Percentiles rank a stretch among this genome's conserved stretches.
These are phyloP conservation scores for Acrocephalus kingi DNA, from an alignment of 2,113 vertebrate species.

Conservation along the genomic window DNA sequence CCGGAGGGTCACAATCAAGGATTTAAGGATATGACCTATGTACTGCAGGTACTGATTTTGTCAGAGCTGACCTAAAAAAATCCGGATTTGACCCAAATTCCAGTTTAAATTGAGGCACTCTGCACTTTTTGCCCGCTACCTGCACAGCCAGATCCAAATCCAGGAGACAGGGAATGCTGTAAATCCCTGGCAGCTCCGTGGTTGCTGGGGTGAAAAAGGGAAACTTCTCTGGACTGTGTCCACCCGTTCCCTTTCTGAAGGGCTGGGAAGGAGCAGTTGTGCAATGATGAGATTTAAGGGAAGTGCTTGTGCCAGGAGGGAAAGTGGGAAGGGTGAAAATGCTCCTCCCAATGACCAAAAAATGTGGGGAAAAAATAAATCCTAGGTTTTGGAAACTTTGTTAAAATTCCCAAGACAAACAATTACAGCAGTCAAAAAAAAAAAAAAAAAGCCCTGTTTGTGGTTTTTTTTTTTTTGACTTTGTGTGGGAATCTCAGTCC, in stretches of 20 bases:
- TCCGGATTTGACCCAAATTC: background rate
- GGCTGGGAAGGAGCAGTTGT: background rate
- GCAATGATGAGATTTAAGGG: background rate
- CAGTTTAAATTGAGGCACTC: background rate
- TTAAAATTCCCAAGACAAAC: background rate
- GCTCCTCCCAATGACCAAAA: background rate
- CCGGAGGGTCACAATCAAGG: background rate
- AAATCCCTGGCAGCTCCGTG: background rate
- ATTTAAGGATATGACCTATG: background rate
- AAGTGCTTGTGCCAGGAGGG: background rate
- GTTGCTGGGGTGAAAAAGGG: background rate
- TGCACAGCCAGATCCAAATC: background rate
- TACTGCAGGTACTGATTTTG: background rate
- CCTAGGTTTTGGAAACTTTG: background rate
- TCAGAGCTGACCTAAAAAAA: background rate
- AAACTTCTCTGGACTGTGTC: background rate
- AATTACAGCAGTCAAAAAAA: background rate
- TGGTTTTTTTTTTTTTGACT: background rate
- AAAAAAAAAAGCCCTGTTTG: background rate
- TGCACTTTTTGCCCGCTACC: background rate
- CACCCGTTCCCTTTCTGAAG: background rate
- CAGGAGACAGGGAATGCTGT: background rate
- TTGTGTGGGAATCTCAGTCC: background rate
- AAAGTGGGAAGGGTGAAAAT: background rate
- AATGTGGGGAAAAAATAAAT: background rate